Conservation (phyloP, 2,113 vertebrate species). For the Aptenodytes forsteri region DNA sequence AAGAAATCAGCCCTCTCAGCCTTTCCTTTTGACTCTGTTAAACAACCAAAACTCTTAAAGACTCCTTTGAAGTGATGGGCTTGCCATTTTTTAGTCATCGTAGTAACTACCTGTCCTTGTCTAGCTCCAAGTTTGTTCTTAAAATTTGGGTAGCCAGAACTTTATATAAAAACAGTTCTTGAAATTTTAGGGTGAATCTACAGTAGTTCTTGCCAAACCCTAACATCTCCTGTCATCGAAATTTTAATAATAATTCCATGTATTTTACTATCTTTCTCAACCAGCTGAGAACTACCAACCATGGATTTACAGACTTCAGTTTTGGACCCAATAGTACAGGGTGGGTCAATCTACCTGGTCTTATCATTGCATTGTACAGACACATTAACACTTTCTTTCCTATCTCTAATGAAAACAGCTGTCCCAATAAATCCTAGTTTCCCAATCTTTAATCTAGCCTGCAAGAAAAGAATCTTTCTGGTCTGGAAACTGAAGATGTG, state of each 20-base stretch:
- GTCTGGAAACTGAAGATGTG: neutral
- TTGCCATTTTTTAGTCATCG: neutral
- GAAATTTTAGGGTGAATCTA: neutral
- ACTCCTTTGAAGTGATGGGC: neutral
- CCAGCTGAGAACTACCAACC: neutral
- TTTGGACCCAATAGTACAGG: neutral
- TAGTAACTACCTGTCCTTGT: neutral
- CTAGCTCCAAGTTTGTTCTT: neutral
- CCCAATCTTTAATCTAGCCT: neutral
- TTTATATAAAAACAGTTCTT: neutral
- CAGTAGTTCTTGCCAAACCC: neutral
- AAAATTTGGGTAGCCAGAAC: neutral
- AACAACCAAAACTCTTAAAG: neutral
- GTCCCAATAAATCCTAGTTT: neutral
- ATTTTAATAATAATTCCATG: neutral
- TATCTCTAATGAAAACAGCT: neutral
- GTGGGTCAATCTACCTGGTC: neutral
- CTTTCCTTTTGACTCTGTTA: neutral
- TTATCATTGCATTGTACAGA: neutral
- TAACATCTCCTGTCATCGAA: neutral
- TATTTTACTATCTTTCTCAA: neutral
- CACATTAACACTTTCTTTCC: neutral
- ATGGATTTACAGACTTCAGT: neutral
- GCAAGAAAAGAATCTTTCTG: neutral
- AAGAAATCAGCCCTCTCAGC: neutral